A percentile compares a stretch with the other conserved stretches of the same genome.
These are phyloP conservation scores for Zygothrica quintamaculata DNA, from an alignment of 2,888 invertebrate genomes.

Conservation along the genomic window DNA sequence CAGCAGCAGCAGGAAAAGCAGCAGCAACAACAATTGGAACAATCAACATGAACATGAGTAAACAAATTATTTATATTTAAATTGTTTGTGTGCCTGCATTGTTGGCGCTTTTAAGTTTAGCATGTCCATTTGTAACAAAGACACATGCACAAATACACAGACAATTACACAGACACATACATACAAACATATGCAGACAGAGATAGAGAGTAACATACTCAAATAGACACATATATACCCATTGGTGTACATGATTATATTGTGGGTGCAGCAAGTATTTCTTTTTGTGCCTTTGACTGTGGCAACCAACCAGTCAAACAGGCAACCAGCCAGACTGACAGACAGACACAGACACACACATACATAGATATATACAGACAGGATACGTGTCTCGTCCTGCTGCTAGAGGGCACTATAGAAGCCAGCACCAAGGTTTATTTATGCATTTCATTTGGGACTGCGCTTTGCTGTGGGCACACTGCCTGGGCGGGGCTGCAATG, in stretches of 20 bases:
- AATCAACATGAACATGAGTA: conserved; percentile 74
- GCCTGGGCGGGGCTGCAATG: conserved; percentile 32
- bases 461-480: conserved; percentile 44
- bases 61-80: conserved; percentile 78
- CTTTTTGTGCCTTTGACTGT: conserved; percentile 64
- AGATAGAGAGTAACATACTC: conserved; percentile 4
- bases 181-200: no score
- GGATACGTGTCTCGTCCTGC: conserved; percentile 39
- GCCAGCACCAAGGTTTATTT: conserved; percentile 73
- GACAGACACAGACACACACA: neutral
- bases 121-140: conserved; percentile 49
- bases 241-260: conserved; percentile 68
- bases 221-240: conserved; percentile 16
- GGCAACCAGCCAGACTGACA: conserved; percentile 10
- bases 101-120: conserved; percentile 61
- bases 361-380: conserved; percentile 18
- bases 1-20: conserved; percentile 30
- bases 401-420: conserved; percentile 37
- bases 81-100: conserved; percentile 68
- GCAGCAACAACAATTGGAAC: conserved; percentile 38
- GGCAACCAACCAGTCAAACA: conserved; percentile 26
- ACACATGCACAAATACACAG: conserved; percentile 16
- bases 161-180: neutral
- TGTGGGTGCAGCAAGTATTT: conserved; percentile 62
- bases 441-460: conserved; percentile 76